Conservation (phyloP, 2,888 invertebrate genomes). For the Carpatolechia fugitivella region DNA sequence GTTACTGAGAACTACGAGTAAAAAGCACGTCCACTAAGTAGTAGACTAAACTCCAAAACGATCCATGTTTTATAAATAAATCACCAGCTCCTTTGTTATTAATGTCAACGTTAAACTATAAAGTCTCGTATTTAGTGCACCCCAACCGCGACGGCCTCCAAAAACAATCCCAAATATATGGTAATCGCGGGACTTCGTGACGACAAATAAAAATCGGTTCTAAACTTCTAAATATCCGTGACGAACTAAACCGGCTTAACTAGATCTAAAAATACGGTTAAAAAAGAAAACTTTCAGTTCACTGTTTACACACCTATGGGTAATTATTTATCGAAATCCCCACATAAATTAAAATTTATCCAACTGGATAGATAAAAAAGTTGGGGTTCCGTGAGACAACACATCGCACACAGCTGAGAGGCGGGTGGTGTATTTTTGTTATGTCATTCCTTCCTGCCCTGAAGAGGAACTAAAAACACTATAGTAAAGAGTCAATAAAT, state of each 20-base stretch:
- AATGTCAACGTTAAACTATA: slow-evolving; percentile 70
- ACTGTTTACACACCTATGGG: slow-evolving; percentile 66
- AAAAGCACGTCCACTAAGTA: slow-evolving; percentile 11
- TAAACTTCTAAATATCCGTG: slow-evolving; percentile 27
- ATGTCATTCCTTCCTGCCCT: not conserved
- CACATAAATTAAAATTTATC: slow-evolving; percentile 60
- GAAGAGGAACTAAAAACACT: not conserved
- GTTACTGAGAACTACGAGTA: slow-evolving; percentile 7
- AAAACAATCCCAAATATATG: slow-evolving; percentile 36
- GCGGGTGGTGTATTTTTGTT: not conserved
- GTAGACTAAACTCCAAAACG: slow-evolving; percentile 20
- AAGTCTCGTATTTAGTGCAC: slow-evolving; percentile 75
- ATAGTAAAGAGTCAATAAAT: too few species aligned
- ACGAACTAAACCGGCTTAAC: slow-evolving; percentile 54
- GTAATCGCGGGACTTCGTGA: slow-evolving; percentile 11
- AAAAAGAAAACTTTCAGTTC: slow-evolving; percentile 65
- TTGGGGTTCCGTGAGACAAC: slow-evolving; percentile 31
- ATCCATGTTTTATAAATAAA: slow-evolving; percentile 45
- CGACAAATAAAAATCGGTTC: slow-evolving; percentile 16
- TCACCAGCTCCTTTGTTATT: slow-evolving; percentile 72
- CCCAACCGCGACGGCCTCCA: slow-evolving; percentile 48
- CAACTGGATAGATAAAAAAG: slow-evolving; percentile 26
- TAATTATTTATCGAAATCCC: slow-evolving; percentile 71
- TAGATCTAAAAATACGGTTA: slow-evolving; percentile 52
- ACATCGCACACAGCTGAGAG: not conserved